Evolutionary conservation across 64 coral and sea anemone genomes (phyloP).

Genomic region (Pocillopora verrucosa): DNA sequence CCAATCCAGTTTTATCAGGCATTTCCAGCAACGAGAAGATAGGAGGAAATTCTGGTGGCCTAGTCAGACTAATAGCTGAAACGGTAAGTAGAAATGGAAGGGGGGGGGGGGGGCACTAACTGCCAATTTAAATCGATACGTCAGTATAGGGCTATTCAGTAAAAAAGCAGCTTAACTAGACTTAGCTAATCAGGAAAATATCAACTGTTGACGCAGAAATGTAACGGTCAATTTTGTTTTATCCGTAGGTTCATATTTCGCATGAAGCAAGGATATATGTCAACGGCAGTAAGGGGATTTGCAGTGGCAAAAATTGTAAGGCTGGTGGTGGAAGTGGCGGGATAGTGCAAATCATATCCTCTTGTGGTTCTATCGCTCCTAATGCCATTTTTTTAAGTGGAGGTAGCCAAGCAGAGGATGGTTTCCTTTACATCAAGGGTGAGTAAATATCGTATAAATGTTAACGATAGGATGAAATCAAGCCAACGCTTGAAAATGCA

Average conservation of each 20-base stretch:
- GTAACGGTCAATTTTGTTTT: neutral
- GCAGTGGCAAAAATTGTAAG: neutral
- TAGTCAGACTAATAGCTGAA: neutral
- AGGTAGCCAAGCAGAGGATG: neutral
- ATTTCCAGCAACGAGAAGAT: neutral
- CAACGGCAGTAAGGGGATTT: neutral
- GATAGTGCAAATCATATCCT: neutral
- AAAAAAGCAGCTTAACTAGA: neutral
- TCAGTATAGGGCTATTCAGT: neutral
- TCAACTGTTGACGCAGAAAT: neutral
- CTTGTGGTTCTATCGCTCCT: neutral
- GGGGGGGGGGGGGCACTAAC: neutral
- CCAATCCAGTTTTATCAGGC: no score
- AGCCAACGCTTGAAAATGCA: no score
- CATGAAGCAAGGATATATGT: neutral
- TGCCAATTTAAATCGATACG: neutral
- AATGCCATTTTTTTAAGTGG: neutral
- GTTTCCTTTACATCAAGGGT: neutral
- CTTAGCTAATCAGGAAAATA: neutral
- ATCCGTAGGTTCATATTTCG: neutral
- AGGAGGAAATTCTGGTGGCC: slow-evolving; percentile 2
- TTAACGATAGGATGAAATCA: neutral
- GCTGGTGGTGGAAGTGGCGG: slow-evolving; percentile 11
- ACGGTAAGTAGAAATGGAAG: neutral
- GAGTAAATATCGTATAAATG: neutral